Percentiles rank a stretch among this genome's conserved stretches.
These are phyloP conservation scores for Pyrocoelia pectoralis DNA, from an alignment of 2,888 invertebrate genomes.

Conservation along the genomic window DNA sequence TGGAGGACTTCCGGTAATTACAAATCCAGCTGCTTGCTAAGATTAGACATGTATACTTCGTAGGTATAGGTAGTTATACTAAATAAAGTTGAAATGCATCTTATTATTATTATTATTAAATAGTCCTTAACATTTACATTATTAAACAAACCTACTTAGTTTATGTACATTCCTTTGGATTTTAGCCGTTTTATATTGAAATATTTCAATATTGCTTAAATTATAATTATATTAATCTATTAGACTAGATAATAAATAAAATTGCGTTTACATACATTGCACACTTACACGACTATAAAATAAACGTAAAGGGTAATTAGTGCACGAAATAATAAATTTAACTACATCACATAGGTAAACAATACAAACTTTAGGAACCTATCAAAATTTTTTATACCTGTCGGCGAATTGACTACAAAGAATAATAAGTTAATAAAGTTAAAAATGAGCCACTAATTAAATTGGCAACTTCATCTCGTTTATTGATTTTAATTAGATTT, in stretches of 20 bases:
- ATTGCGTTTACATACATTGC: background rate
- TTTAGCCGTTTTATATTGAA: slow-evolving; percentile 27
- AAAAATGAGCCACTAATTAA: background rate
- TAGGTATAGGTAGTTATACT: no score
- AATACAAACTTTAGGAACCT: background rate
- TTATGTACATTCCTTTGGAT: slow-evolving; percentile 33
- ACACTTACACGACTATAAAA: background rate
- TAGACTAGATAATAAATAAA: no score
- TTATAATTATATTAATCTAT: background rate
- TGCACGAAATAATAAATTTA: background rate
- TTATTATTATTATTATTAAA: slow-evolving; percentile 15
- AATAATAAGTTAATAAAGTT: background rate
- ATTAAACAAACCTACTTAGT: slow-evolving; percentile 20
- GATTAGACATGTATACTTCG: no score
- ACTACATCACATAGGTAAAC: background rate
- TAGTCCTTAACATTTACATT: slow-evolving; percentile 12
- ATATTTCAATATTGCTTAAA: slow-evolving; percentile 5
- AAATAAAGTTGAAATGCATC: background rate
- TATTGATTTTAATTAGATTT: background rate
- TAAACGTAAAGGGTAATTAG: background rate
- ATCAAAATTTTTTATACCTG: background rate
- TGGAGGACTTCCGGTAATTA: no score
- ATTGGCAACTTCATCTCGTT: background rate
- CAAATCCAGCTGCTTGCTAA: no score
- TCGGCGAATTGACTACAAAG: background rate